Evolutionary conservation across 2,888 invertebrate genomes (phyloP).

Genomic region (Clanis bilineata): DNA sequence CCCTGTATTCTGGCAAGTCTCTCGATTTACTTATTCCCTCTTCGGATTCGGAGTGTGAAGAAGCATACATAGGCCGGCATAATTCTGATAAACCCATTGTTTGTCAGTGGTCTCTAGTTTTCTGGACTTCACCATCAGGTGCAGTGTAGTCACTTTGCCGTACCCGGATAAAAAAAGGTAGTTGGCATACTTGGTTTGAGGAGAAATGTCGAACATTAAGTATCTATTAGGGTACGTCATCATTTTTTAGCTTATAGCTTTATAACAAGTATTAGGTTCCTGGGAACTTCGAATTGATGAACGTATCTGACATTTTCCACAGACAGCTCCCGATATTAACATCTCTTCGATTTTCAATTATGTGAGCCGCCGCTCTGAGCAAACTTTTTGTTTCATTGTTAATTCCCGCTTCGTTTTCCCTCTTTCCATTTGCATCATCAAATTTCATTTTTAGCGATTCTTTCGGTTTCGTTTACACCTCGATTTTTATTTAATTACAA

Average conservation of each 20-base stretch:
- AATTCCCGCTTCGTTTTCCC: conserved; percentile 7
- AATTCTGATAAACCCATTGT: too few relatives aligned
- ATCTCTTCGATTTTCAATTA: conserved; percentile 10
- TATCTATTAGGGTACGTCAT: too few relatives aligned
- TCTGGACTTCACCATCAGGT: too few relatives aligned
- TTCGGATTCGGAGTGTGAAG: too few relatives aligned
- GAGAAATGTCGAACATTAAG: too few relatives aligned
- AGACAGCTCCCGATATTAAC: neutral
- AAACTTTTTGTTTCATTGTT: conserved; percentile 12
- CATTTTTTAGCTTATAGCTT: neutral
- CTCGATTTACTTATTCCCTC: too few relatives aligned
- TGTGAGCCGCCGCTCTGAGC: neutral
- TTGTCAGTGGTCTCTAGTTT: too few relatives aligned
- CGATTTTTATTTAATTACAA: neutral
- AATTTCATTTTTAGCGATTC: neutral
- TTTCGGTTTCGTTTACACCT: conserved; percentile 1
- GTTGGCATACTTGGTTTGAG: too few relatives aligned
- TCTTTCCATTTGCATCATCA: conserved; percentile 4
- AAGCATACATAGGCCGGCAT: too few relatives aligned
- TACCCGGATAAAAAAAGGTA: too few relatives aligned
- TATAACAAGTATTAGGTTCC: neutral
- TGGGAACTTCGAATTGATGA: neutral
- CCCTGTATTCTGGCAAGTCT: too few relatives aligned
- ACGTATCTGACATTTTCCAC: neutral
- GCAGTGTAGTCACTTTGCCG: too few relatives aligned